Percentiles rank a stretch among this genome's conserved stretches.
phyloP scores from a whole-genome alignment of 2,797 vertebrate genomes.

The Pachyuromys duprasi region DNA sequence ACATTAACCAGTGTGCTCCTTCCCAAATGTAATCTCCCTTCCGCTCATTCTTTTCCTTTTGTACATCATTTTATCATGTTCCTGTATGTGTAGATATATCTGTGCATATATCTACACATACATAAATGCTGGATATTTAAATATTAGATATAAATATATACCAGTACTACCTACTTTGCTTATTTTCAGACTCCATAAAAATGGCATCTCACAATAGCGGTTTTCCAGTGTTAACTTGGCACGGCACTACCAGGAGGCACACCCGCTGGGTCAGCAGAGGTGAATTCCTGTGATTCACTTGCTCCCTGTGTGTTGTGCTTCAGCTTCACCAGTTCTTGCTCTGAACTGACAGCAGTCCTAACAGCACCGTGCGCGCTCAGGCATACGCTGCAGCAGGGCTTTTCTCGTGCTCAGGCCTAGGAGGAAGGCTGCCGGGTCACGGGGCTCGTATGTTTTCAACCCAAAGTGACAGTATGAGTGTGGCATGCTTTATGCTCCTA shows the following conservation, averaged over 20 bases:
- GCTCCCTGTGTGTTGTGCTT: background rate
- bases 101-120: too few relatives aligned
- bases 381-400: background rate
- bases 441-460: background rate
- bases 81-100: background rate
- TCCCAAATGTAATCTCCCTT: background rate
- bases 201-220: background rate
- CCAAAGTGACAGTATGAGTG: background rate
- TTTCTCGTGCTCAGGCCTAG: background rate
- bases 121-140: too few relatives aligned
- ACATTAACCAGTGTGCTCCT: background rate
- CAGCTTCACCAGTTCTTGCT: background rate
- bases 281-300: constrained; percentile 8
- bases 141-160: background rate
- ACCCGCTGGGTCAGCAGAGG: background rate
- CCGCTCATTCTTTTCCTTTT: background rate
- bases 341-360: background rate
- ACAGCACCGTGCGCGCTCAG: background rate
- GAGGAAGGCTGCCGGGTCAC: background rate
- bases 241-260: background rate
- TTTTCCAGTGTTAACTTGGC: constrained; percentile 17
- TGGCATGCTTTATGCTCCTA: background rate
- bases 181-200: constrained; percentile 6
- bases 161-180: constrained; percentile 15
- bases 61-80: background rate